A percentile compares a stretch with the other conserved stretches of the same genome.
phyloP scores from a whole-genome alignment of 1,140 invertebrate genomes.

The Zaprionus nigranus region DNA sequence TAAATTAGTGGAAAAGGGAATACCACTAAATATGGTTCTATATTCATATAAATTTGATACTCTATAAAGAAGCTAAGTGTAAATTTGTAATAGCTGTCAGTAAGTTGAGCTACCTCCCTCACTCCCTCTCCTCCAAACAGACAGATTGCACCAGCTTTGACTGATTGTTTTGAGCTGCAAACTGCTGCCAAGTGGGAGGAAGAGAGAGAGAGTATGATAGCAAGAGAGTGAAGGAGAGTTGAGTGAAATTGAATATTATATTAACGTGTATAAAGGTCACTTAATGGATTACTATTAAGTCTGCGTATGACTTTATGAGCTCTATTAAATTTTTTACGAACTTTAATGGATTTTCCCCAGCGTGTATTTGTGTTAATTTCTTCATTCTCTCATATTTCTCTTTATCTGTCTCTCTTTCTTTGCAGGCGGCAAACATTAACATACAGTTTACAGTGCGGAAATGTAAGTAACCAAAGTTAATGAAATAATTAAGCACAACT shows the following conservation, averaged over 20 bases:
- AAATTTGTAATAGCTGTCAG: not conserved
- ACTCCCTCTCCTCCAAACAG: no score
- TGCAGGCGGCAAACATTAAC: slow-evolving; percentile 28
- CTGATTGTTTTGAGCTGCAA: slow-evolving; percentile 13
- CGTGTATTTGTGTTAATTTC: slow-evolving; percentile 34
- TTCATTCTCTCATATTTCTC: slow-evolving; percentile 24
- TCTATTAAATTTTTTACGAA: slow-evolving; percentile 28
- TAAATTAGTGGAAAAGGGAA: not conserved
- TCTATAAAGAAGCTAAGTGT: not conserved
- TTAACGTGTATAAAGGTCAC: not conserved
- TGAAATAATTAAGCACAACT: slow-evolving; percentile 54
- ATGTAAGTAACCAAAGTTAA: slow-evolving; percentile 64
- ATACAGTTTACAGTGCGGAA: slow-evolving; percentile 44
- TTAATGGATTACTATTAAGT: slow-evolving; percentile 19
- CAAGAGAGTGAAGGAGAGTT: no score
- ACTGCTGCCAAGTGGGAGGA: not conserved
- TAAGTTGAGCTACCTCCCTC: not conserved
- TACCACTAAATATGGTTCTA: not conserved
- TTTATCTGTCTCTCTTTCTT: slow-evolving; percentile 12
- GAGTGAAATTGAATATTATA: not conserved
- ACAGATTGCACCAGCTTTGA: slow-evolving; percentile 1
- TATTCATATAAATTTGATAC: not conserved
- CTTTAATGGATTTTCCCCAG: slow-evolving; percentile 14
- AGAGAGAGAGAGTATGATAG: not conserved
- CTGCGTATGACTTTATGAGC: slow-evolving; percentile 17